Conservation (phyloP, 2,113 vertebrate species). For the Brevimyrus niger region DNA sequence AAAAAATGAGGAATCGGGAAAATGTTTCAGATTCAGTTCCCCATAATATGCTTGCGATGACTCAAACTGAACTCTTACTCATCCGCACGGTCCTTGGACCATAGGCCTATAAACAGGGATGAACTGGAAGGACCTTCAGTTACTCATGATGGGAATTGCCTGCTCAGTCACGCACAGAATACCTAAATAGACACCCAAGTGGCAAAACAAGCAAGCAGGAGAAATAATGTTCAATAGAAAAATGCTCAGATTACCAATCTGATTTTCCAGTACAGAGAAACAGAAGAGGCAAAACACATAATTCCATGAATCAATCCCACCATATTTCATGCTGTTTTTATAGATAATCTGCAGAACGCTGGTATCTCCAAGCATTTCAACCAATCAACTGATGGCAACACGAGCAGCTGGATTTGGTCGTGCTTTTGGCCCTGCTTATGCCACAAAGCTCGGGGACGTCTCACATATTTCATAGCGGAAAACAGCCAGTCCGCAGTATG, state of each 20-base stretch:
- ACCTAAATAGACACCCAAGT: background rate
- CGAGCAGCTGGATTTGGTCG: background rate
- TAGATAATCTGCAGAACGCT: no score
- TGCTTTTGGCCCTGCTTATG: background rate
- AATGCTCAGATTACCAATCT: background rate
- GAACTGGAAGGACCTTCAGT: background rate
- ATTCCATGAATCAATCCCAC: background rate
- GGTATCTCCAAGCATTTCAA: no score
- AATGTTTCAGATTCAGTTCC: conserved; percentile 7
- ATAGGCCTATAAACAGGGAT: background rate
- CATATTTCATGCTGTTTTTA: background rate
- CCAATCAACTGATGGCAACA: no score
- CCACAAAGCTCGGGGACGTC: background rate
- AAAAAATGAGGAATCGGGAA: conserved; percentile 4
- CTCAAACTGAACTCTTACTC: background rate
- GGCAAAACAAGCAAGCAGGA: background rate
- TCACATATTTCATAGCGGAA: background rate
- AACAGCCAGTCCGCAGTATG: background rate
- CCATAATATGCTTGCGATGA: background rate
- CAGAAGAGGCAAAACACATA: background rate
- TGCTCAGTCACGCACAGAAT: background rate
- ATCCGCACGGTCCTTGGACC: background rate
- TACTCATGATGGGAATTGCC: background rate
- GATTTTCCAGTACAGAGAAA: background rate
- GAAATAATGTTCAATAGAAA: background rate